These are phyloP conservation scores for Linyphia triangularis DNA, from an alignment of 2,888 invertebrate species.

Conservation along the genomic window DNA sequence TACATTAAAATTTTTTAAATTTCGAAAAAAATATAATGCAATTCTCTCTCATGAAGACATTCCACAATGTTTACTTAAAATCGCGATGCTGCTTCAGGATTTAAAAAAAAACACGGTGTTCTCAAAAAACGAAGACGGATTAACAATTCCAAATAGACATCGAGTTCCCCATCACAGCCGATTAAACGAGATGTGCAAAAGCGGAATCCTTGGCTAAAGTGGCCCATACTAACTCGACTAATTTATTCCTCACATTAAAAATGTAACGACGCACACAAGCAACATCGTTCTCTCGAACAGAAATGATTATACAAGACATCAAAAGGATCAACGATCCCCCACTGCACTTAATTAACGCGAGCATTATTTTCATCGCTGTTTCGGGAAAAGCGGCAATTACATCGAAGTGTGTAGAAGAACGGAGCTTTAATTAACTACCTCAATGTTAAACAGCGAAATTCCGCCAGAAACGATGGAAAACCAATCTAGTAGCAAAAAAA, in stretches of 20 bases:
- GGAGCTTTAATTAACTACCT: constrained; percentile 17
- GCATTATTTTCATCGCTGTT: neutral
- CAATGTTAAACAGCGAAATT: neutral
- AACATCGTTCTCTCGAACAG: neutral
- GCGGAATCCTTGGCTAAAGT: too few species aligned
- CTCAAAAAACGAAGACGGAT: too few species aligned
- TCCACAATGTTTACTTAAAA: too few species aligned
- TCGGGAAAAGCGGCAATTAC: neutral
- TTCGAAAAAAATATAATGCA: too few species aligned
- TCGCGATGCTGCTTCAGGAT: too few species aligned
- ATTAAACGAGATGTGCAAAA: too few species aligned
- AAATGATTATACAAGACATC: constrained; percentile 5
- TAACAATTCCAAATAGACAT: too few species aligned
- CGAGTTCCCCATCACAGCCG: too few species aligned
- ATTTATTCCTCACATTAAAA: neutral
- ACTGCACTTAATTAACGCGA: constrained; percentile 18
- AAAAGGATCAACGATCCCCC: constrained; percentile 5
- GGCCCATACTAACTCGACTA: too few species aligned
- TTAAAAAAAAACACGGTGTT: too few species aligned
- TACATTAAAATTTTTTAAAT: too few species aligned
- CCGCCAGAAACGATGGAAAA: neutral
- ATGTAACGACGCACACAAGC: neutral
- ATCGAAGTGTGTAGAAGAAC: neutral
- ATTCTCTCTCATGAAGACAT: too few species aligned
- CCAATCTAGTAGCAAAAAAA: neutral